Conservation (phyloP, 2,888 invertebrate genomes). For the Thereva unica region DNA sequence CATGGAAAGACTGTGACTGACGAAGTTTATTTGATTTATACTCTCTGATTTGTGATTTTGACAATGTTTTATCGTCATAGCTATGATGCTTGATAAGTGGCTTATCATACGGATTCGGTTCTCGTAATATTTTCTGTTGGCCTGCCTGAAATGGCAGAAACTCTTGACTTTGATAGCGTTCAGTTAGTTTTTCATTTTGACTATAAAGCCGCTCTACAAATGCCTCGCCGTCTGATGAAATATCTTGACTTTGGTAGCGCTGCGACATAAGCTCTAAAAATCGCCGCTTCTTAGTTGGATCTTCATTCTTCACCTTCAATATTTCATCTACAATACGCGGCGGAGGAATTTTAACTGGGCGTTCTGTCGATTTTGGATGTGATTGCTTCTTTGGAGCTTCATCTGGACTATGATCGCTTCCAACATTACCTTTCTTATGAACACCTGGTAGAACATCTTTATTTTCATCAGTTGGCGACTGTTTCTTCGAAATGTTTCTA, state of each 20-base stretch:
- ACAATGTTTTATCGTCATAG: constrained; percentile 67
- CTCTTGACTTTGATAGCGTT: constrained; percentile 69
- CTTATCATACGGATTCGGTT: constrained; percentile 62
- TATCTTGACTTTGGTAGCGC: constrained; percentile 67
- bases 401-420: constrained; percentile 46
- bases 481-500: constrained; percentile 48
- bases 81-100: constrained; percentile 68
- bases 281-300: constrained; percentile 59
- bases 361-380: constrained; percentile 51
- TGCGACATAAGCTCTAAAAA: constrained; percentile 61
- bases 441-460: constrained; percentile 51
- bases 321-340: constrained; percentile 47
- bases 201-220: constrained; percentile 66
- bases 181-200: constrained; percentile 66
- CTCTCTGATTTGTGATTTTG: constrained; percentile 68
- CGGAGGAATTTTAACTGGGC: constrained; percentile 58
- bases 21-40: constrained; percentile 66
- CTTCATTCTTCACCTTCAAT: constrained; percentile 46
- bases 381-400: constrained; percentile 44
- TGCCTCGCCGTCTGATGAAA: constrained; percentile 58
- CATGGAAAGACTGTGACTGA: constrained; percentile 69
- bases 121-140: constrained; percentile 58
- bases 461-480: constrained; percentile 51
- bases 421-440: constrained; percentile 51
- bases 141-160: constrained; percentile 61